phyloP scores from a whole-genome alignment of 2,797 vertebrate species.

The Oreortyx pictus region DNA sequence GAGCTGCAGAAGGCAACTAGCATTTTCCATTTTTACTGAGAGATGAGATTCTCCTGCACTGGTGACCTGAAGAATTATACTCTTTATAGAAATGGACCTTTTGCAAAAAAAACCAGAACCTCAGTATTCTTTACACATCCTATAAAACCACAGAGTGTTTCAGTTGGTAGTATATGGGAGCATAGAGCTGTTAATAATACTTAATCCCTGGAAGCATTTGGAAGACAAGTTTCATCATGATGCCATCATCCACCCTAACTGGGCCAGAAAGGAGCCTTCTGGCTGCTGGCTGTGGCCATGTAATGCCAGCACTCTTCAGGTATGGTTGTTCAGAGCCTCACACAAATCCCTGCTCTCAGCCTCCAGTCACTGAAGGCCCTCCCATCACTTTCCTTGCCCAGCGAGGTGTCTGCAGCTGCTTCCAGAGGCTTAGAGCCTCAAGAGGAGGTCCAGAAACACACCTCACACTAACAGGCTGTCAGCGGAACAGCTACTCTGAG shows the following conservation, averaged over 20 bases:
- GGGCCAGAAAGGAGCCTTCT: not conserved
- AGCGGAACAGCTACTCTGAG: not conserved
- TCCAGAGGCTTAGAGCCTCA: not conserved
- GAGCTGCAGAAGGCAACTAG: not conserved
- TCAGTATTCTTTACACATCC: not conserved
- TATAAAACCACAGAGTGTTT: not conserved
- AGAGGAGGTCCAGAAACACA: not conserved
- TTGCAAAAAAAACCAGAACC: not conserved
- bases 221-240: not conserved
- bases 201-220: not conserved
- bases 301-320: not conserved
- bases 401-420: not conserved
- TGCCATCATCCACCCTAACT: not conserved
- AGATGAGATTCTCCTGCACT: not conserved
- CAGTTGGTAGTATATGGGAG: fast-evolving
- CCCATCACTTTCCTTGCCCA: not conserved
- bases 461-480: not conserved
- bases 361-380: not conserved
- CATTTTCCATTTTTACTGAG: not conserved
- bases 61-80: not conserved
- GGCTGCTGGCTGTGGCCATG: not conserved
- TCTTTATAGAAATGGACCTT: not conserved
- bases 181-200: not conserved
- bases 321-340: not conserved
- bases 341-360: not conserved